Evolutionary conservation across 2,797 vertebrate genomes (phyloP).

Genomic region (Gymnothorax reevesii): DNA sequence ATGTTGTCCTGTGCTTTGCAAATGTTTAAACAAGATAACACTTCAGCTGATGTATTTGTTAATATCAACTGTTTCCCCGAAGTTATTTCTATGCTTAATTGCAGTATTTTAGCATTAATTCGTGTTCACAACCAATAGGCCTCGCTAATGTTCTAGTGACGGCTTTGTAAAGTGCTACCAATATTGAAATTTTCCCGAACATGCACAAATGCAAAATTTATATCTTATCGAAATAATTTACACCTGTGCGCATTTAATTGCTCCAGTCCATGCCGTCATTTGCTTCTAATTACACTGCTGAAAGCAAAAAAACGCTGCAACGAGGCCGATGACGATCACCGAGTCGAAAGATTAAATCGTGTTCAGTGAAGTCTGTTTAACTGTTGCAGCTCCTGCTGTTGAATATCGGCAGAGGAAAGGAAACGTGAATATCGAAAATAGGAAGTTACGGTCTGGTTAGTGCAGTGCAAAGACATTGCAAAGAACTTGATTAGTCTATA

Average conservation of each 20-base stretch:
- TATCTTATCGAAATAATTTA: not conserved
- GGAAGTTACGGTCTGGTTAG: not conserved
- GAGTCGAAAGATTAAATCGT: not conserved
- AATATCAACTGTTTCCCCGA: too few species aligned
- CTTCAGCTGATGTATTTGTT: too few species aligned
- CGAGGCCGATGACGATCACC: not conserved
- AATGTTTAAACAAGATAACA: too few species aligned
- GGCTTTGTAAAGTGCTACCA: too few species aligned
- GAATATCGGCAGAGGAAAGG: too few species aligned
- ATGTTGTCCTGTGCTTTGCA: too few species aligned
- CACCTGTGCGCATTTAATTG: not conserved
- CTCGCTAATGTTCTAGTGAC: too few species aligned
- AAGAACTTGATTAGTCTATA: conserved; percentile 55
- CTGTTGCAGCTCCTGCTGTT: not conserved
- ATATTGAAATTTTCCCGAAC: not conserved
- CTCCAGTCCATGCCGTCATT: not conserved
- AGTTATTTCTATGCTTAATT: too few species aligned
- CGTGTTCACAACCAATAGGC: too few species aligned
- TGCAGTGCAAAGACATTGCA: conserved; percentile 5
- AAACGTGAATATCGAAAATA: not conserved
- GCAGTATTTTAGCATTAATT: too few species aligned
- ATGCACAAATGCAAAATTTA: not conserved
- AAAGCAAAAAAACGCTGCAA: not conserved
- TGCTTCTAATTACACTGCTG: not conserved
- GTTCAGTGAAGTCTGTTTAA: not conserved